Percentiles rank a stretch among this genome's conserved stretches.
These are phyloP conservation scores for Oryzias sinensis DNA, from an alignment of 2,797 vertebrate species.

Conservation along the genomic window DNA sequence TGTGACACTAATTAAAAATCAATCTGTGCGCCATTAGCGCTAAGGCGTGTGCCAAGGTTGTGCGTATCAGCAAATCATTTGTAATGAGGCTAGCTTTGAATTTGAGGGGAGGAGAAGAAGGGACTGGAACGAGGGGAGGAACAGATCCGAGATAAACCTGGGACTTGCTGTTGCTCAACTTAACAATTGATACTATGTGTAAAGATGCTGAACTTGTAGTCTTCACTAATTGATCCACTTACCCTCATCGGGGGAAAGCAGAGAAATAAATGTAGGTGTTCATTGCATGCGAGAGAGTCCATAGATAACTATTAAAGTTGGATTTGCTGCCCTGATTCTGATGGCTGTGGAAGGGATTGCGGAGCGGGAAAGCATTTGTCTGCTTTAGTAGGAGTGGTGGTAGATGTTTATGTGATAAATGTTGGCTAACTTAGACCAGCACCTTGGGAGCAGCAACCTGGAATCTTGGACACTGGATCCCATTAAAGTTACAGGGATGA, in stretches of 20 bases:
- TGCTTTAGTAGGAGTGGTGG: conserved; percentile 81
- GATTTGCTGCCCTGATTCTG: conserved; percentile 83
- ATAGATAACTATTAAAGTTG: conserved; percentile 91
- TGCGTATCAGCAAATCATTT: conserved; percentile 89
- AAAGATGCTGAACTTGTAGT: conserved; percentile 99
- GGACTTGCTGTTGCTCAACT: conserved; percentile 85
- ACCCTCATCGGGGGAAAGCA: conserved; percentile 85
- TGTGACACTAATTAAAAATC: conserved; percentile 99
- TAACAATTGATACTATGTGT: conserved; percentile 87
- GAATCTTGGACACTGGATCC: conserved; percentile 79
- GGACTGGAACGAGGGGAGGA: conserved; percentile 73
- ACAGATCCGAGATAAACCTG: conserved; percentile 91
- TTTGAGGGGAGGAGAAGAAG: conserved; percentile 48
- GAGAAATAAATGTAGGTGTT: conserved; percentile 90
- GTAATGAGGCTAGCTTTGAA: conserved; percentile 88
- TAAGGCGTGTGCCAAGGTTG: conserved; percentile 87
- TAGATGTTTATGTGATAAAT: conserved; percentile 85
- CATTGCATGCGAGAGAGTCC: conserved; percentile 86
- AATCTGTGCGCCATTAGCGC: conserved; percentile 94
- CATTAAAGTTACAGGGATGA: conserved; percentile 81
- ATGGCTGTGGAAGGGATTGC: conserved; percentile 72
- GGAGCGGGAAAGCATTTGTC: conserved; percentile 84
- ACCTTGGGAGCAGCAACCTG: conserved; percentile 78
- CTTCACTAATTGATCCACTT: conserved; percentile 95
- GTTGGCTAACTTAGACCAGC: conserved; percentile 78